Evolutionary conservation across 2,797 vertebrate genomes (phyloP), one percentile per base, ranked within the genome.

Genomic region (Fistularia tabacaria): DNA sequence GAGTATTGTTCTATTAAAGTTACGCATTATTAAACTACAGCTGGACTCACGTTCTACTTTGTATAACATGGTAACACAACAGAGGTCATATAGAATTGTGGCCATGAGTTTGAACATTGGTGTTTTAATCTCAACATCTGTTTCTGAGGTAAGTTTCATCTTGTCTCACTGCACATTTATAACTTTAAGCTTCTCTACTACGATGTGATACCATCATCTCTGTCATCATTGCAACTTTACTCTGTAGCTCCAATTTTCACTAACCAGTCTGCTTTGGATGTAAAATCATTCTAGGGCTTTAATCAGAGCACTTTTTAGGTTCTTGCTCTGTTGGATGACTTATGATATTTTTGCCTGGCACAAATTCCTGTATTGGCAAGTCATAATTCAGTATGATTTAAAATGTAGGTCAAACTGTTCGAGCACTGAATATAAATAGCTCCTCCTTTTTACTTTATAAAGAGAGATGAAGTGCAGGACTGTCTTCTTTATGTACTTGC

Each of bases 371-470:
- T 9, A 9, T 36, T 39, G 15, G n/a, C 42, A 59, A 15, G 13
- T 79, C 50, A 65, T n/a, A 2, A 77, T 73, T 77, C 53, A 57
- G 43, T 51, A 7, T 46, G 49, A 41, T 42, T 77, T 69, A 60
- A 76, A 52, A 77, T 80, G 66, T 53, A 68, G 73, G 76, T 59
- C 66, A 51, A 37, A 64, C 69, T 49, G 41, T 54, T 67, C 58
- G 54, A 41, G 73, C 48, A 62, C 51, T 39, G 15, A 48, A 72
- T 84, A 87, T 75, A 81, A 78, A 84, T 83, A 85, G 64, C 59
- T 47, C 11, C 14, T 73, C 10, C 14, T 88, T 77, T 82, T 82
- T 86, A 84, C 76, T 85, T 85, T 64, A 85, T 80, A 53, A 78
- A 64, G 62, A 64, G 67, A 72, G 36, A 59, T 64, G 55, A 70